Base-by-base conservation (phyloP, 2,113 vertebrate species). In the Electrona antarctica region DNA sequence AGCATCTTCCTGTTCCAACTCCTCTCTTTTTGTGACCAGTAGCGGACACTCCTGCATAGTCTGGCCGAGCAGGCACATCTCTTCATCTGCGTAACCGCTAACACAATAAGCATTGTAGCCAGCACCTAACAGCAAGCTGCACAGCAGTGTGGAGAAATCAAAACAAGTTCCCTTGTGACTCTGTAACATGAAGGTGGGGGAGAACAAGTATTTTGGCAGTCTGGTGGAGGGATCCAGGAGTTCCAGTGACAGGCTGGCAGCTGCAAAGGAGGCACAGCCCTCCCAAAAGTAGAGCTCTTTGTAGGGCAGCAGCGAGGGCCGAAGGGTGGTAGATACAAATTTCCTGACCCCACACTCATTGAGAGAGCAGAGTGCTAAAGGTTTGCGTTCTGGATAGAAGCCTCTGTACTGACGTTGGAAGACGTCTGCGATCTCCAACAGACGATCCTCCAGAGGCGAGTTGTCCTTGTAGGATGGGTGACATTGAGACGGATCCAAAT, bases 311-410 rank as follows among this genome's bases (percentile, higher is more conserved):
- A 94, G 60, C 0, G 95, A 94, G 56, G 94, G 94, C 33, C 94
- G 93, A 58, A 99, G n/a, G 0, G 95, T 95, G 0, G 95, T 97
- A 48, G 96, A 96, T 70, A 98, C 95, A 77, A 98, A 98, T 84
- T 99, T 99, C 98, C 95, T 82, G 9, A 97, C 79, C 0, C 92
- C 90, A 12, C 93, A 97, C 75, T 98, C 97, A 0, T 99, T 99
- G 62, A 85, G 4, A 0, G 95, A 95, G 50, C 90, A 80, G 51
- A 97, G 87, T 75, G 98, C 92, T 67, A 97, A 95, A 0, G 89
- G 91, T 62, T 93, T 92, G 1, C 95, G 95, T 8, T 95, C 93
- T 0, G 96, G 97, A 74, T 89, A 95, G 64, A 98, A 78, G 66
- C 93, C 87, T 0, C 56, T 61, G 41, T 95, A 98, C 82, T 97